Evolutionary conservation across 1,140 invertebrate species (phyloP).

Genomic region (Augochlora pura): DNA sequence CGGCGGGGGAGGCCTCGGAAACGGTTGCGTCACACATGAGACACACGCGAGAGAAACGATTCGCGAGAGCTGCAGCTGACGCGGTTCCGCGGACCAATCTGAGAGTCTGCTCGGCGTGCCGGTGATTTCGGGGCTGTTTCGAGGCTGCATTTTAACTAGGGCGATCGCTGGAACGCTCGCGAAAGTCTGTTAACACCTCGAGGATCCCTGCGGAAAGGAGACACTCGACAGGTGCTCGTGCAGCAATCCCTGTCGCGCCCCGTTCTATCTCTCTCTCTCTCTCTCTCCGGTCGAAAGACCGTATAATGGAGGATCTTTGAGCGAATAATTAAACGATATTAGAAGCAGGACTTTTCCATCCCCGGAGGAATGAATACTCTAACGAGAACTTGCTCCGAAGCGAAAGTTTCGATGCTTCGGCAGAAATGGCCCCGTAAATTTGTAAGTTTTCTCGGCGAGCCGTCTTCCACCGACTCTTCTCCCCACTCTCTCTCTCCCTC

Average conservation of each 20-base stretch:
- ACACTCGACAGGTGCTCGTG: not conserved
- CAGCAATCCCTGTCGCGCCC: not conserved
- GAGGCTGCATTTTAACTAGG: not conserved
- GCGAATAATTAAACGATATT: slow-evolving; percentile 25
- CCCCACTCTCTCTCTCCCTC: too few species aligned
- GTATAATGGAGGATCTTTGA: not conserved
- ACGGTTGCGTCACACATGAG: too few species aligned
- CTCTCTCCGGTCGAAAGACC: not conserved
- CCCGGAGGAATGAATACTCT: too few species aligned
- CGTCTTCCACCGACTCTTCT: too few species aligned
- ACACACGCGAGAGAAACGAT: too few species aligned
- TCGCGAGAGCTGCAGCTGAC: too few species aligned
- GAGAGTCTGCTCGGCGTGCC: too few species aligned
- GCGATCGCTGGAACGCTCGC: not conserved
- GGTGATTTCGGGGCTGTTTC: not conserved
- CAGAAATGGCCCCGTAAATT: slow-evolving; percentile 17
- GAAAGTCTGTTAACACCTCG: not conserved
- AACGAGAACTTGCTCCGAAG: not conserved
- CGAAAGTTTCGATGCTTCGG: slow-evolving; percentile 10
- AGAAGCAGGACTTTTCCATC: not conserved
- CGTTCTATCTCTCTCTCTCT: not conserved
- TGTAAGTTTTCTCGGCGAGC: not conserved
- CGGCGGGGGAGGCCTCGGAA: too few species aligned
- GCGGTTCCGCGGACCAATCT: too few species aligned
- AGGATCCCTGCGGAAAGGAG: not conserved